phyloP scores from a whole-genome alignment of 2,113 vertebrate species.

The Notechis scutatus region DNA sequence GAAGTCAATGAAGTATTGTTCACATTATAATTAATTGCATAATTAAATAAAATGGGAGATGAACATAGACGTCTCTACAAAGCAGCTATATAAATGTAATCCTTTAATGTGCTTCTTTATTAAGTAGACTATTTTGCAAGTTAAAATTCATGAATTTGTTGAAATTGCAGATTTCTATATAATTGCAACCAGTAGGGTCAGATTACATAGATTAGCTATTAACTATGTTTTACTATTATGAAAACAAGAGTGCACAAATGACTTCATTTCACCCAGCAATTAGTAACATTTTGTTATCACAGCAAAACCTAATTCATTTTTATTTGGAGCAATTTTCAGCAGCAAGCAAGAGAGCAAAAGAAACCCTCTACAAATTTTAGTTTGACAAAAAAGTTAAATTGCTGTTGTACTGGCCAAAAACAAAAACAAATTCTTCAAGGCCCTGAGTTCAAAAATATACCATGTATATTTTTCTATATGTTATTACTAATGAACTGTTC shows the following conservation, averaged over 20 bases:
- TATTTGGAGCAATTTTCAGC: not conserved
- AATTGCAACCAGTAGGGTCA: not conserved
- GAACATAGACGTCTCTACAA: not conserved
- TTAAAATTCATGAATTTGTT: not conserved
- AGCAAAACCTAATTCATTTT: not conserved
- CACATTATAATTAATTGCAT: conserved; percentile 9
- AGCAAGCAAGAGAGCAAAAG: not conserved
- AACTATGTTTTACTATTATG: not conserved
- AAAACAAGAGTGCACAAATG: not conserved
- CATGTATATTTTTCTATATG: not conserved
- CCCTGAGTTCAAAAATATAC: not conserved
- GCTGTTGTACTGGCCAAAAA: not conserved
- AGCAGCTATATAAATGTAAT: not conserved
- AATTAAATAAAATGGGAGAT: conserved; percentile 6
- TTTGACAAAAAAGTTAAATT: not conserved
- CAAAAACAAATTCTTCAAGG: not conserved
- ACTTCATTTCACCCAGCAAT: not conserved
- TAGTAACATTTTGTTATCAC: not conserved
- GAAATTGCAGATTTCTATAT: not conserved
- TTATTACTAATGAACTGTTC: not conserved
- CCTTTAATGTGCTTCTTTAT: conserved; percentile 12
- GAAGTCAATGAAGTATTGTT: conserved; percentile 6
- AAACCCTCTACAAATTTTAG: not conserved
- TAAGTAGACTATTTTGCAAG: not conserved
- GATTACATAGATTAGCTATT: not conserved